These are phyloP conservation scores for Temnopleurus reevesii DNA, from an alignment of 53 echinoderm and acorn worm species.

Conservation along the genomic window DNA sequence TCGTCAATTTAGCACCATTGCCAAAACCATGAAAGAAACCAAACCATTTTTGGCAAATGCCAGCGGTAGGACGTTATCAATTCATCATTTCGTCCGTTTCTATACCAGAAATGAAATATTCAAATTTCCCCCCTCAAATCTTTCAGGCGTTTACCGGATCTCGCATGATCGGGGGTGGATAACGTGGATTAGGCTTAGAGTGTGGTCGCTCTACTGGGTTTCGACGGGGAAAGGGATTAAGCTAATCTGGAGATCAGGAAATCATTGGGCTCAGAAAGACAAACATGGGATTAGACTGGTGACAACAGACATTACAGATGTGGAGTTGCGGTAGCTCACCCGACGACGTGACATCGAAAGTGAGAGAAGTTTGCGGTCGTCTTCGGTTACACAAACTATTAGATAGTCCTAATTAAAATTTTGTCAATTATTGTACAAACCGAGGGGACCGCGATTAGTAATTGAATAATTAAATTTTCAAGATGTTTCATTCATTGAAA, in stretches of 20 bases:
- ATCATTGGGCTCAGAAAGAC: conserved; percentile 13
- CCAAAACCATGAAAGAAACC: neutral
- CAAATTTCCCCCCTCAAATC: neutral
- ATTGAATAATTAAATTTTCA: too few relatives aligned
- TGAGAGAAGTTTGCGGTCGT: neutral
- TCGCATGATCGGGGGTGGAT: neutral
- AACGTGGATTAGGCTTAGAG: conserved; percentile 19
- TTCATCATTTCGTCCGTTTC: neutral
- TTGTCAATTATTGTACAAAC: too few relatives aligned
- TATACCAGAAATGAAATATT: neutral
- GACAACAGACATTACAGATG: conserved; percentile 16
- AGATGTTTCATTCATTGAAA: too few relatives aligned
- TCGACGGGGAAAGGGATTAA: conserved; percentile 32
- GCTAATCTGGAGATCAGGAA: conserved; percentile 23
- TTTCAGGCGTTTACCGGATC: conserved; percentile 47
- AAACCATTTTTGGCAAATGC: neutral
- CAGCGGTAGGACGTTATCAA: conserved; percentile 20
- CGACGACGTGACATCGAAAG: neutral
- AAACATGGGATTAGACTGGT: conserved; percentile 13
- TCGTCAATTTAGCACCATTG: neutral
- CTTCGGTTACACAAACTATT: neutral
- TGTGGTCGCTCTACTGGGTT: neutral
- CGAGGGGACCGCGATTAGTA: too few relatives aligned
- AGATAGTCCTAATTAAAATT: neutral
- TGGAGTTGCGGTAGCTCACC: neutral